A percentile compares a stretch with the other conserved stretches of the same genome.
Conservation (phyloP, 2,113 vertebrate species). For the Haemorhous mexicanus region DNA sequence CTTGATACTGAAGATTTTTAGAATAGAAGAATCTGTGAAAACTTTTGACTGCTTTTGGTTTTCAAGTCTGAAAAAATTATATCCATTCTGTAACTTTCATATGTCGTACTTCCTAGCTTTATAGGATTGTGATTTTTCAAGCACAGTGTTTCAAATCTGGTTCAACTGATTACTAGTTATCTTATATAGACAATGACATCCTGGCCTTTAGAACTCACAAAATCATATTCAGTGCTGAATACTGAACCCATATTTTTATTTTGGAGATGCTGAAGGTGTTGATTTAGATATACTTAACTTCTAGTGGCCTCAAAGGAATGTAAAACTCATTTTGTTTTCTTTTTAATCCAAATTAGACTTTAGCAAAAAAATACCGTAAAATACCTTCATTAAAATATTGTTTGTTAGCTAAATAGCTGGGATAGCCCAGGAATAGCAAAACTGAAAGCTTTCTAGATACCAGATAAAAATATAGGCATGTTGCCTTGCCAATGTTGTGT, state of each 20-base stretch:
- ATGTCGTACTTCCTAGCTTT: background rate
- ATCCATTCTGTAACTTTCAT: background rate
- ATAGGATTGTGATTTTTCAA: background rate
- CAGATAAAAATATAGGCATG: background rate
- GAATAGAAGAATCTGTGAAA: background rate
- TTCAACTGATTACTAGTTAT: background rate
- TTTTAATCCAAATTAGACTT: background rate
- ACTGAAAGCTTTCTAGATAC: background rate
- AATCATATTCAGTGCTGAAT: background rate
- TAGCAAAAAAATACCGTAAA: background rate
- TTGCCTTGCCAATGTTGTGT: background rate
- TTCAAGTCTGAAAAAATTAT: background rate
- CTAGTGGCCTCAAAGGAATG: background rate
- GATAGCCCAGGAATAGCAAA: background rate
- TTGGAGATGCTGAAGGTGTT: background rate
- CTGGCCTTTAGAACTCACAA: background rate
- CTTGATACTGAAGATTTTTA: background rate
- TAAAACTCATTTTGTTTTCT: background rate
- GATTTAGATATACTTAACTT: background rate
- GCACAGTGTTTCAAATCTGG: background rate
- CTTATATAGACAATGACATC: background rate
- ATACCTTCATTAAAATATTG: background rate
- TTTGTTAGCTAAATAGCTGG: background rate
- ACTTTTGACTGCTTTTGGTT: background rate
- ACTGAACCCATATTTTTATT: background rate